Evolutionary conservation across 64 coral and sea anemone species (phyloP), one percentile per base, ranked within the genome.

Genomic region (Acropora yongei): DNA sequence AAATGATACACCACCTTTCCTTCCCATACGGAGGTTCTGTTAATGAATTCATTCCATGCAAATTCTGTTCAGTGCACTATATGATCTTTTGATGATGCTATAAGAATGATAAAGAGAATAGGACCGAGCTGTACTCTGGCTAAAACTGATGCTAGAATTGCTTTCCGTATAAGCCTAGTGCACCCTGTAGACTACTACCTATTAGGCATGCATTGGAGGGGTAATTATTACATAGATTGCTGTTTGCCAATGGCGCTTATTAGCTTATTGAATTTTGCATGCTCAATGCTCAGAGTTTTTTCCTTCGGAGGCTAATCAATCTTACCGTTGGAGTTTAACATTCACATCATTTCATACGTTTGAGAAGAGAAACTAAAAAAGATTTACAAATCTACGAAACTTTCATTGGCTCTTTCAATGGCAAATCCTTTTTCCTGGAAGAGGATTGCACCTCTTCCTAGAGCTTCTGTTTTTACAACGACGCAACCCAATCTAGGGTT

Each of bases 181-280:
- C 30, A 0, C 30, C 30, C 30, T 30, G 30, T 30, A 30, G 30
- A 30, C 0, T 30, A 30, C 30, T 30, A 30, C 0, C 30, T 30
- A 30, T 30, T 30, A 30, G 30, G 30, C 30, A 30, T 30, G 30
- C 30, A 30, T 30, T 30, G 30, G 30, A 30, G 30, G 30, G 30
- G 30, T 30, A 30, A 30, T 30, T 30, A 30, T 30, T 30, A 30
- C 30, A 30, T 30, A 83, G 44, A 79, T 40, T 49, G 5, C 12
- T 48, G 16, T 6, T 2, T 9, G 50, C 65, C 13, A 17, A 17
- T 30, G 80, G 65, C 0, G n/a, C 65, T n/a, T n/a, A n/a, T 73
- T 40, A 39, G 71, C 18, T 73, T 73, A 39, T 41, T 83, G 51
- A 83, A 83, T 11, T 83, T 83, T 60, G 80, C 51, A 16, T 83